phyloP scores from a whole-genome alignment of 2,113 vertebrate genomes.

The Oriolus oriolus region DNA sequence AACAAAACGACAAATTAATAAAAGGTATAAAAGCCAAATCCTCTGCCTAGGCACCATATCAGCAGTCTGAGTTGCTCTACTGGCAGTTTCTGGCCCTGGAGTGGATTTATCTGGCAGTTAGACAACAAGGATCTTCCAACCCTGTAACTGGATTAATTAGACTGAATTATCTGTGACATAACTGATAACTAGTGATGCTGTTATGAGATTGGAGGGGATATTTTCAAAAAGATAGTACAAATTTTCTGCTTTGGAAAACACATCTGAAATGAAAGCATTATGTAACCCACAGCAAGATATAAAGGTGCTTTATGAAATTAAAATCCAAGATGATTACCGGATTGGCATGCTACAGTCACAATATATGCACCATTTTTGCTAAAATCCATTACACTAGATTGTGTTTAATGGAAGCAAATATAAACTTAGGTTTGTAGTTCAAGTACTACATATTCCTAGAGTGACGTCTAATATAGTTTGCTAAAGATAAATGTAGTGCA shows the following conservation, averaged over 20 bases:
- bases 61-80: background rate
- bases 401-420: background rate
- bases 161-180: background rate
- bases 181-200: background rate
- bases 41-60: background rate
- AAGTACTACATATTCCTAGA: background rate
- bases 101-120: background rate
- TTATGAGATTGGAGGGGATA: background rate
- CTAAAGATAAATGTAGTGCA: background rate
- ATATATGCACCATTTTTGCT: background rate
- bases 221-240: background rate
- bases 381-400: background rate
- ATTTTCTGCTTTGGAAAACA: background rate
- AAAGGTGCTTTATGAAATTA: background rate
- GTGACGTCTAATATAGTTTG: background rate
- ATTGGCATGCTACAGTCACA: background rate
- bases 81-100: background rate
- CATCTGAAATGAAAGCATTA: background rate
- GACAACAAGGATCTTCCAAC: background rate
- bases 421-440: background rate
- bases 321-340: background rate
- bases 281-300: background rate
- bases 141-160: background rate
- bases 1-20: background rate
- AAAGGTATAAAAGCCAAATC: background rate